Evolutionary conservation across 2,113 vertebrate species (phyloP).

Genomic region (Eudyptes chrysolophus): DNA sequence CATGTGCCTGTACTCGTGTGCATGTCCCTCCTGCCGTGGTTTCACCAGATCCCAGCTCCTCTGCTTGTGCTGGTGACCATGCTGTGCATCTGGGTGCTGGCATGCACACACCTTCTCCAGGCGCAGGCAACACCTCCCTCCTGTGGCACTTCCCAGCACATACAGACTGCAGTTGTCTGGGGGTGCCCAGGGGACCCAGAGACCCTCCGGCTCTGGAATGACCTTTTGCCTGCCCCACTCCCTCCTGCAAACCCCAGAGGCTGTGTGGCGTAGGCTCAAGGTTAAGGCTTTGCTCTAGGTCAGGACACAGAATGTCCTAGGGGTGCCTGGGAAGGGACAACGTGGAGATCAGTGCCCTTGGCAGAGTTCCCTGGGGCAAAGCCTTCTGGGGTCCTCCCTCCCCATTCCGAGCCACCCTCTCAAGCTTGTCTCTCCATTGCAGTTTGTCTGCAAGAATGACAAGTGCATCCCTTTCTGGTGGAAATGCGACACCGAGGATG

Average conservation of each 20-base stretch:
- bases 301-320: neutral
- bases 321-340: neutral
- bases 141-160: neutral
- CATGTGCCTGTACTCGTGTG: fast-evolving
- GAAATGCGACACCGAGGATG: conserved; percentile 98
- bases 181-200: neutral
- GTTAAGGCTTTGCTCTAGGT: neutral
- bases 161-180: fast-evolving
- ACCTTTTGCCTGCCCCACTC: neutral
- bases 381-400: neutral
- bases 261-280: neutral
- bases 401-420: neutral
- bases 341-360: neutral
- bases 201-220: neutral
- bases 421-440: neutral
- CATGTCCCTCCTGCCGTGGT: fast-evolving
- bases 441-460: conserved; percentile 99
- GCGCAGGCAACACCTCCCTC: neutral
- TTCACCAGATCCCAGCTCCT: neutral
- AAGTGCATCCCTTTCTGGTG: conserved; percentile 99
- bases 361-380: neutral
- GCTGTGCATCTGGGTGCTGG: neutral
- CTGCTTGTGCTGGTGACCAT: neutral
- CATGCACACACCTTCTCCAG: fast-evolving
- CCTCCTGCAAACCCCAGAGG: neutral